Evolutionary conservation across 2,797 vertebrate species (phyloP).

Genomic region (Leuciscus waleckii): DNA sequence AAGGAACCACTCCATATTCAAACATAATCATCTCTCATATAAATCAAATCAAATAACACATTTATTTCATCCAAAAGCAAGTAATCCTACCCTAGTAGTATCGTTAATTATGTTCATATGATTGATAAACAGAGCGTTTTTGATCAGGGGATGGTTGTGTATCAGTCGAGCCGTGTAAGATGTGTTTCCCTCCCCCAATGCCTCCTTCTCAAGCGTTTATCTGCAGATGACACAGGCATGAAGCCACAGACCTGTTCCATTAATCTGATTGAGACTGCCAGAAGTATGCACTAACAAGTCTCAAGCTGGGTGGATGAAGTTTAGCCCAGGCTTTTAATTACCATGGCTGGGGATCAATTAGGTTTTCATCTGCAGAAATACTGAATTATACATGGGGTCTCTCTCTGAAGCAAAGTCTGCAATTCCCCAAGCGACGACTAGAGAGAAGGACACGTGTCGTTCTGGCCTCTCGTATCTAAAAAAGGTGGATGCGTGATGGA

Average conservation of each 20-base stretch:
- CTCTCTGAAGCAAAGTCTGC: constrained; percentile 51
- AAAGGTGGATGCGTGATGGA: not conserved
- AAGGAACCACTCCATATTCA: not conserved
- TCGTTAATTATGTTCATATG: constrained; percentile 66
- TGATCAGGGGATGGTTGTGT: constrained; percentile 7
- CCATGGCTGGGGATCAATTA: constrained; percentile 62
- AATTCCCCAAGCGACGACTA: constrained; percentile 55
- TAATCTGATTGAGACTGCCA: constrained; percentile 70
- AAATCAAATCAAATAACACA: constrained; percentile 49
- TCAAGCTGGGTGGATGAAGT: constrained; percentile 67
- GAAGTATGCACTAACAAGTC: constrained; percentile 72
- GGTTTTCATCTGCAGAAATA: constrained; percentile 66
- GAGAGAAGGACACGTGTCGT: constrained; percentile 39
- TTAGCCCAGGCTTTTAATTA: constrained; percentile 70
- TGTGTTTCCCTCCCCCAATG: not conserved
- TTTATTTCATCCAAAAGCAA: constrained; percentile 56
- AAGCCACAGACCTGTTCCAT: constrained; percentile 69
- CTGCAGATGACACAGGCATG: constrained; percentile 63
- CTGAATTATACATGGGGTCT: constrained; percentile 59
- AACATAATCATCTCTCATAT: not conserved
- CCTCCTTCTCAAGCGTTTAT: constrained; percentile 10
- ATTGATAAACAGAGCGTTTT: constrained; percentile 62
- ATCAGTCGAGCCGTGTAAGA: not conserved
- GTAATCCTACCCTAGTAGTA: constrained; percentile 55
- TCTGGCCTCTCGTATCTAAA: constrained; percentile 22